phyloP scores from a whole-genome alignment of 1,140 invertebrate genomes.

The Megalonaias nervosa region DNA sequence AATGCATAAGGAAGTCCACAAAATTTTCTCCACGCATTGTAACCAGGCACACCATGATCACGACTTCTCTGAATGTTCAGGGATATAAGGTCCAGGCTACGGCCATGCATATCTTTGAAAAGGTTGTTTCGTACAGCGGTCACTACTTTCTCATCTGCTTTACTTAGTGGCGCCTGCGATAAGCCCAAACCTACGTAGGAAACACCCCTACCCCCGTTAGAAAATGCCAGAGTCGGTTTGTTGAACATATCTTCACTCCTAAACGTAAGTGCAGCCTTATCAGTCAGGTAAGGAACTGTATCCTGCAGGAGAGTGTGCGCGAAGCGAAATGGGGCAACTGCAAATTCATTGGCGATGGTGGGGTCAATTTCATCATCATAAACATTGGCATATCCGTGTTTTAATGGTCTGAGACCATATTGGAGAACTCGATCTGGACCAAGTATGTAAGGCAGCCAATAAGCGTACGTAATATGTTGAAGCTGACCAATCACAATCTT shows the following conservation, averaged over 20 bases:
- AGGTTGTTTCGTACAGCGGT: constrained; percentile 83
- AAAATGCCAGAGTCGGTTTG: too few species aligned
- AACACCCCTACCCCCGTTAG: too few species aligned
- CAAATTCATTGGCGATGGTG: too few species aligned
- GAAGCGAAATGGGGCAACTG: too few species aligned
- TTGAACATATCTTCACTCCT: too few species aligned
- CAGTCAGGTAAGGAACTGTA: too few species aligned
- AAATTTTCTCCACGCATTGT: constrained; percentile 47
- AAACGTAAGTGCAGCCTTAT: too few species aligned
- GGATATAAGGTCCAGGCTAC: constrained; percentile 69
- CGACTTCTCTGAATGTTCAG: constrained; percentile 79
- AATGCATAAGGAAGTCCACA: constrained; percentile 61
- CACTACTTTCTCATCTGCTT: constrained; percentile 5
- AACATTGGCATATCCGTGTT: too few species aligned
- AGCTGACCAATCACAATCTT: constrained; percentile 82
- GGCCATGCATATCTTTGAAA: constrained; percentile 31
- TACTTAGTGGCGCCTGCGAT: too few species aligned
- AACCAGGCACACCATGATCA: constrained; percentile 86
- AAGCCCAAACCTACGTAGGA: too few species aligned
- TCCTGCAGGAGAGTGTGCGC: too few species aligned
- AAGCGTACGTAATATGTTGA: constrained; percentile 87
- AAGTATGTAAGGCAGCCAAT: constrained; percentile 88
- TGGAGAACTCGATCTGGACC: constrained; percentile 68
- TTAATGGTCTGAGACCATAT: constrained; percentile 8
- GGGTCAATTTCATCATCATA: too few species aligned